phyloP scores from a whole-genome alignment of 2,888 invertebrate species.

The Seira sanloemensis region DNA sequence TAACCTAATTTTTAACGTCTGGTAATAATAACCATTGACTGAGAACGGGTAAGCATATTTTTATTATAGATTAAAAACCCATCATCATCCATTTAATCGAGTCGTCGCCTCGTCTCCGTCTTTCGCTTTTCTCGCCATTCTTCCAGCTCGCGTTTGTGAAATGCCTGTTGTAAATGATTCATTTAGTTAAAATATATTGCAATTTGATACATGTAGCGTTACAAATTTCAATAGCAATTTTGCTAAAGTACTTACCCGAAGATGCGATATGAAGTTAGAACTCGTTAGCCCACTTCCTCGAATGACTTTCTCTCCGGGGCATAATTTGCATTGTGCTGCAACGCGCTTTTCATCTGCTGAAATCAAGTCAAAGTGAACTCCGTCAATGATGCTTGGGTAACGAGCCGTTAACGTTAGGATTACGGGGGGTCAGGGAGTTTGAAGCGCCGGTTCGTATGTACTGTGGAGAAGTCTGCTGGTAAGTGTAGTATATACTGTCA shows the following conservation, averaged over 20 bases:
- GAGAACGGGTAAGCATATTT: too few relatives aligned
- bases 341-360: slow-evolving; percentile 51
- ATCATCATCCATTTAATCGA: neutral
- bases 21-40: too few relatives aligned
- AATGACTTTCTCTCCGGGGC: slow-evolving; percentile 56
- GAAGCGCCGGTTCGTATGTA: neutral
- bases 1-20: too few relatives aligned
- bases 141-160: slow-evolving; percentile 52
- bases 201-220: too few relatives aligned
- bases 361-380: slow-evolving; percentile 50
- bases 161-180: too few relatives aligned
- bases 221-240: too few relatives aligned
- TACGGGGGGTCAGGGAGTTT: neutral
- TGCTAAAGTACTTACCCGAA: slow-evolving; percentile 40
- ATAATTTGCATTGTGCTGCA: slow-evolving; percentile 53
- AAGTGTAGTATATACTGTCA: slow-evolving; percentile 30
- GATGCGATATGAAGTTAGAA: slow-evolving; percentile 53
- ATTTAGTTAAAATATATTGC: too few relatives aligned
- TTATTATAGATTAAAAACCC: too few relatives aligned
- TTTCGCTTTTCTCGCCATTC: slow-evolving; percentile 55
- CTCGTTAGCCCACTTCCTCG: slow-evolving; percentile 53
- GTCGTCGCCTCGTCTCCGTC: slow-evolving; percentile 44
- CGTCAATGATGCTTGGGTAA: slow-evolving; percentile 53
- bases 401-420: slow-evolving; percentile 44
- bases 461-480: slow-evolving; percentile 14